A percentile compares a stretch with the other conserved stretches of the same genome.
These are phyloP conservation scores for Rallus crepitans DNA, from an alignment of 2,797 vertebrate genomes.

Conservation along the genomic window DNA sequence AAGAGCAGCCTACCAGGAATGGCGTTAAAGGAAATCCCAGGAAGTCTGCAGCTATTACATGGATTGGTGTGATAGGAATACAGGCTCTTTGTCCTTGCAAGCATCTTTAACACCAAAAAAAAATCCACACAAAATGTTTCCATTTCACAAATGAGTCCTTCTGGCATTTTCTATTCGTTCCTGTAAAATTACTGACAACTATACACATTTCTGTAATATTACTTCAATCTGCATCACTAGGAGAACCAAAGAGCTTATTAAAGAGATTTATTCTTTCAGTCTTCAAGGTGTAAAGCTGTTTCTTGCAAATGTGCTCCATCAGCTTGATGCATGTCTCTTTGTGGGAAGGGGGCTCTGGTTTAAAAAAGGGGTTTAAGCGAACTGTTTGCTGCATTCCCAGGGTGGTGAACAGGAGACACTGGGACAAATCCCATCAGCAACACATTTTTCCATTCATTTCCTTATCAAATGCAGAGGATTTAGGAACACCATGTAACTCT, in stretches of 20 bases:
- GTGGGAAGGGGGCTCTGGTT: neutral
- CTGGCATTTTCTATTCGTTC: slow-evolving; percentile 36
- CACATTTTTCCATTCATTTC: neutral
- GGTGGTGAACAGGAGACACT: neutral
- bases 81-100: slow-evolving; percentile 60
- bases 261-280: slow-evolving; percentile 69
- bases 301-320: slow-evolving; percentile 35
- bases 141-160: slow-evolving; percentile 56
- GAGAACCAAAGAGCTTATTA: slow-evolving; percentile 67
- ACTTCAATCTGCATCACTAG: slow-evolving; percentile 63
- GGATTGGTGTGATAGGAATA: neutral
- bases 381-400: neutral
- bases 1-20: neutral
- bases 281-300: slow-evolving; percentile 59
- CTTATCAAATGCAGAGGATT: slow-evolving; percentile 1
- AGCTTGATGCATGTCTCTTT: neutral
- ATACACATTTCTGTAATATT: slow-evolving; percentile 70
- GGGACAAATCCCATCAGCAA: neutral
- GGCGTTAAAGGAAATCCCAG: neutral
- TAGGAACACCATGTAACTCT: neutral
- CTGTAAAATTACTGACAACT: slow-evolving; percentile 73
- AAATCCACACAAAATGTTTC: slow-evolving; percentile 7
- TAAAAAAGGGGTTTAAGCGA: neutral
- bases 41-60: neutral
- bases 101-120: neutral